phyloP scores from a whole-genome alignment of 1,140 invertebrate species.

The Lepidostoma basale region DNA sequence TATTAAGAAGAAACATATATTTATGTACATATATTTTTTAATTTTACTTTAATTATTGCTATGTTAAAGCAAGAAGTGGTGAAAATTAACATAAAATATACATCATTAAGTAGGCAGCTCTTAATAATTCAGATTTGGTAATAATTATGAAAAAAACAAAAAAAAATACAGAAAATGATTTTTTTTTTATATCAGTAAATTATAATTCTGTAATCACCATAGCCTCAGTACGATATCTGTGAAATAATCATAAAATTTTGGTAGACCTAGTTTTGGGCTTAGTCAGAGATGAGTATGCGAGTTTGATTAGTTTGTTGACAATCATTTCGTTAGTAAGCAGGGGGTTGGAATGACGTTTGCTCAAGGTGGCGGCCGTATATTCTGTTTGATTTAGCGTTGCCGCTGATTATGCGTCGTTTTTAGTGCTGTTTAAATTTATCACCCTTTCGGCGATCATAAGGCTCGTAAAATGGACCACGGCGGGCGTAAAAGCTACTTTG shows the following conservation, averaged over 20 bases:
- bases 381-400: slow-evolving; percentile 24
- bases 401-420: slow-evolving; percentile 25
- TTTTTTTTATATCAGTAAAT: not conserved
- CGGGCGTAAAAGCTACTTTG: not conserved
- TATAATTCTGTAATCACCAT: not conserved
- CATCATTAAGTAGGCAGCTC: no score
- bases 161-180: not conserved
- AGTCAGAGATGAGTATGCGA: not conserved
- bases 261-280: not conserved
- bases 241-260: not conserved
- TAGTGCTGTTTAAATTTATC: slow-evolving; percentile 25
- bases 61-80: no score
- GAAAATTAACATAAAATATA: no score
- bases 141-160: not conserved
- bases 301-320: slow-evolving; percentile 39
- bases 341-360: slow-evolving; percentile 31
- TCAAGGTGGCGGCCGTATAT: slow-evolving; percentile 5
- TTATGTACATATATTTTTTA: no score
- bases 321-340: slow-evolving; percentile 44
- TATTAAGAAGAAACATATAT: no score
- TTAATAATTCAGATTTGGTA: not conserved
- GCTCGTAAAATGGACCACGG: not conserved
- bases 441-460: slow-evolving; percentile 21
- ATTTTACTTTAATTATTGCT: no score
- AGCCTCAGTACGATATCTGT: no score